These are phyloP conservation scores for Ptychochromis oligacanthus DNA, from an alignment of 2,113 vertebrate genomes.

Conservation along the genomic window DNA sequence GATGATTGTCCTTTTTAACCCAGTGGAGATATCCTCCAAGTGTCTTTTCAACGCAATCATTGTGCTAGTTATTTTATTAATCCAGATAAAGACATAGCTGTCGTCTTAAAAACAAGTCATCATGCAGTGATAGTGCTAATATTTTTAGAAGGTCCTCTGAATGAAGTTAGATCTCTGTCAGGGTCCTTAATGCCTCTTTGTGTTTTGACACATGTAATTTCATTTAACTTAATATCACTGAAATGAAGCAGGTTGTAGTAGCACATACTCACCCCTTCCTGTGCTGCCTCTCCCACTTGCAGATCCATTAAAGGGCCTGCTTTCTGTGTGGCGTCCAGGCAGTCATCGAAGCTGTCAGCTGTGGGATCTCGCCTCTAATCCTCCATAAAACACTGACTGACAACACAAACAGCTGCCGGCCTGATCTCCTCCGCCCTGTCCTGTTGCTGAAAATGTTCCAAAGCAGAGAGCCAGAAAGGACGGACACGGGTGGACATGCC, in stretches of 20 bases:
- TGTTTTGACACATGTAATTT: not conserved
- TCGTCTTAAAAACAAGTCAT: no score
- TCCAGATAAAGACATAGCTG: no score
- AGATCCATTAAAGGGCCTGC: conserved; percentile 17
- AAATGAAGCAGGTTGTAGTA: not conserved
- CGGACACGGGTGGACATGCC: not conserved
- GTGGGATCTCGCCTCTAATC: conserved; percentile 58
- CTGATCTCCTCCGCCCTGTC: not conserved
- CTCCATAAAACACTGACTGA: conserved; percentile 57
- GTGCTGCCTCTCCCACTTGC: not conserved
- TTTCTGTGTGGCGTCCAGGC: conserved; percentile 28
- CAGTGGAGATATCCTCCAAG: no score
- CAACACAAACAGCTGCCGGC: conserved; percentile 68
- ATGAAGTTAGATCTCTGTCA: not conserved
- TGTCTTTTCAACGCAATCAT: no score
- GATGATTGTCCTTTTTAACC: no score
- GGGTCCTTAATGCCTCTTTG: not conserved
- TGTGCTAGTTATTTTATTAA: no score
- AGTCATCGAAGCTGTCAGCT: conserved; percentile 39
- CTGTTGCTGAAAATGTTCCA: conserved; percentile 51
- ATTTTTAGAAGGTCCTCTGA: no score
- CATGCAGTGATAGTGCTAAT: no score
- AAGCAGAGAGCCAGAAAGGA: conserved; percentile 16
- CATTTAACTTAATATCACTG: not conserved
- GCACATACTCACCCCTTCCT: not conserved